Base-by-base conservation (phyloP, 2,113 vertebrate genomes). In the Tyrannus savana region DNA sequence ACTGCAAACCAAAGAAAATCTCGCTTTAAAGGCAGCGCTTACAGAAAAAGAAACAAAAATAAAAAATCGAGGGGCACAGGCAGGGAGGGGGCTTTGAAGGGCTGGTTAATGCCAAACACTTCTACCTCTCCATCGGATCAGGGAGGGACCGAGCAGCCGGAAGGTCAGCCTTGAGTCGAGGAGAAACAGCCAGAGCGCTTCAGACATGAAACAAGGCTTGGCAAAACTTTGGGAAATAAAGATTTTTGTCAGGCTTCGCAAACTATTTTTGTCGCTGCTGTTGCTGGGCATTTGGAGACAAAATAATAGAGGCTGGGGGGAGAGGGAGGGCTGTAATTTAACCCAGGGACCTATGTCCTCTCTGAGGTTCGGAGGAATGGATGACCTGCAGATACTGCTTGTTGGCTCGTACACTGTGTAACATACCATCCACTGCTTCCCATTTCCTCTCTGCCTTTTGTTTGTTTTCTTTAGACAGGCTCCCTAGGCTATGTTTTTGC, bases 401-500 rank as follows among this genome's bases (percentile, higher is more conserved):
- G 68, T 59, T 96, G 96, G 90, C 87, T 84, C 44, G 60, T 64
- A 92, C 73, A 27, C 47, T 90, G 73, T 84, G 83, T 74, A 88
- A 92, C 88, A 90, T 88, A 86, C 37, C 37, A 6, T 90, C 64
- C 92, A 64, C 88, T 53, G 80, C 77, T 88, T 90, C 69, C 83
- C 83, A 68, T 93, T 92, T 97, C 80, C 88, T 87, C 85, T 49
- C 92, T 80, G 72, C 64, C 58, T 90, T 95, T 88, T 90, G 79
- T 90, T 95, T 95, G 77, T 76, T 86, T 69, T 85, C 66, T 91
- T 71, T 50, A 88, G 30, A 66, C 64, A 59, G 31, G 47, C 63
- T 95, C 49, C 46, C 88, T 75, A 56, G 66, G 68, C 90, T 89
- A 49, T 87, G 42, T n/a, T 92, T 96, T 90, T 56, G 23, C 90